phyloP scores from a whole-genome alignment of 2,113 vertebrate genomes.

The Piprites chloris region DNA sequence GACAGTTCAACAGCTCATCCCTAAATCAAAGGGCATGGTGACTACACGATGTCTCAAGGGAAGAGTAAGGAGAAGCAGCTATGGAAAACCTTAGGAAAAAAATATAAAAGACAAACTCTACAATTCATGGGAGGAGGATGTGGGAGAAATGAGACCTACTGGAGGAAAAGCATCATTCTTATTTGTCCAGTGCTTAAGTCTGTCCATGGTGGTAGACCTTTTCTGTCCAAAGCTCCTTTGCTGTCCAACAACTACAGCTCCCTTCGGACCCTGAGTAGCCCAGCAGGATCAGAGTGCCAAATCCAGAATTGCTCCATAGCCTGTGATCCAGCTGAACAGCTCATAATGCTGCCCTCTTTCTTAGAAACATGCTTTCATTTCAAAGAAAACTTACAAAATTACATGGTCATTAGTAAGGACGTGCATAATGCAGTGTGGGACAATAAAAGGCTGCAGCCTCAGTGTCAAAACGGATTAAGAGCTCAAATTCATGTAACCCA shows the following conservation, averaged over 20 bases:
- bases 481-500: neutral
- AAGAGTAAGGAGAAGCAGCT: neutral
- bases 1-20: neutral
- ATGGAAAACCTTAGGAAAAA: neutral
- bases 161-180: neutral
- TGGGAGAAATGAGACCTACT: neutral
- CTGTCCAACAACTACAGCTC: neutral
- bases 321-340: neutral
- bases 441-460: neutral
- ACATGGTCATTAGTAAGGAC: neutral
- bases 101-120: neutral
- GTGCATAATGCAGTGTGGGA: neutral
- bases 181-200: neutral
- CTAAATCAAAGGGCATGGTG: neutral
- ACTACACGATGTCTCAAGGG: neutral
- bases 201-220: neutral
- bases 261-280: neutral
- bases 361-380: neutral
- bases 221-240: neutral
- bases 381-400: slow-evolving; percentile 8
- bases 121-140: neutral
- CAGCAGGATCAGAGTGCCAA: neutral
- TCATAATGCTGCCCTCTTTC: neutral
- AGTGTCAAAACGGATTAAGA: slow-evolving; percentile 16
- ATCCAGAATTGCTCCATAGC: neutral